Percentiles rank a stretch among this genome's conserved stretches.
These are phyloP conservation scores for Hephaestus fuliginosus DNA, from an alignment of 2,797 vertebrate species.

Conservation along the genomic window DNA sequence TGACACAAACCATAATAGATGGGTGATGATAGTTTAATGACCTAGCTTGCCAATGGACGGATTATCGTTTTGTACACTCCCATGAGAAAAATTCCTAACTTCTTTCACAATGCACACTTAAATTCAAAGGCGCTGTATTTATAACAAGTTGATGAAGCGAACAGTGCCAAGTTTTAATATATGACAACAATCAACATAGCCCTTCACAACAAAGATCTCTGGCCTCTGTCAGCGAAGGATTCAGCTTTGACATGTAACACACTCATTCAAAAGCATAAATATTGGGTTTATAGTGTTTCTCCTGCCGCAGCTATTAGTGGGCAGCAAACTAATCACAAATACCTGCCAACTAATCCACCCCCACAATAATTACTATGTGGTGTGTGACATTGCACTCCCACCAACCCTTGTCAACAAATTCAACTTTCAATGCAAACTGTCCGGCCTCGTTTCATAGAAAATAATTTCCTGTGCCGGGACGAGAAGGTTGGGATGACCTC, in stretches of 20 bases:
- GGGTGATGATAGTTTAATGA: slow-evolving; percentile 73
- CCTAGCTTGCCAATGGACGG: slow-evolving; percentile 54
- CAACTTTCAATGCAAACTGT: slow-evolving; percentile 70
- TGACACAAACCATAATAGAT: slow-evolving; percentile 73
- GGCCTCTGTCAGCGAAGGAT: slow-evolving; percentile 15
- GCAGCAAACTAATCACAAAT: slow-evolving; percentile 62
- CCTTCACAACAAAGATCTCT: slow-evolving; percentile 29
- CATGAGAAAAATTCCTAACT: slow-evolving; percentile 70
- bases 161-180: slow-evolving; percentile 26
- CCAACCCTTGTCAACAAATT: slow-evolving; percentile 60
- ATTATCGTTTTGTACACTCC: slow-evolving; percentile 74
- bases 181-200: slow-evolving; percentile 35
- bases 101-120: slow-evolving; percentile 71
- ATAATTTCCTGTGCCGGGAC: slow-evolving; percentile 79
- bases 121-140: slow-evolving; percentile 53
- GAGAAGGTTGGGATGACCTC: slow-evolving; percentile 82
- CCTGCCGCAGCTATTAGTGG: slow-evolving; percentile 46
- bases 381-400: slow-evolving; percentile 31
- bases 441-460: slow-evolving; percentile 75
- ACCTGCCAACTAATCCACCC: slow-evolving; percentile 59
- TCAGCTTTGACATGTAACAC: slow-evolving; percentile 12
- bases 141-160: slow-evolving; percentile 26
- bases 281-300: slow-evolving; percentile 43
- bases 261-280: slow-evolving; percentile 44
- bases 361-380: slow-evolving; percentile 57